phyloP scores from a whole-genome alignment of 2,888 invertebrate genomes.

The Adelognathus sp. region DNA sequence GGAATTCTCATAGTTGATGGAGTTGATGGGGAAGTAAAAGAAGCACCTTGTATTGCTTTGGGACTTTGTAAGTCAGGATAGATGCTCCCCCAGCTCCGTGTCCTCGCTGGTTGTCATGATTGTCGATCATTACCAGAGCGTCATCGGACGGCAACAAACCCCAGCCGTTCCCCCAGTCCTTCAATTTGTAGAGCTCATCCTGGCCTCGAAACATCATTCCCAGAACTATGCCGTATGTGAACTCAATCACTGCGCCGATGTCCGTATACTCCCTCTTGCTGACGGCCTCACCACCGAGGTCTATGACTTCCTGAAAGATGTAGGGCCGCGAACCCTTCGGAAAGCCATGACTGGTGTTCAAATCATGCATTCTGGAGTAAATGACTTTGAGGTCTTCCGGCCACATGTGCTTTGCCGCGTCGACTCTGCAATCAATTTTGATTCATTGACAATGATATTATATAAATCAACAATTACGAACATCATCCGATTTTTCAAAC shows the following conservation, averaged over 20 bases:
- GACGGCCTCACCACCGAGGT: conserved; percentile 82
- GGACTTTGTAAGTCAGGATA: conserved; percentile 78
- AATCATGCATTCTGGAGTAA: conserved; percentile 82
- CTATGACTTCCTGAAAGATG: conserved; percentile 90
- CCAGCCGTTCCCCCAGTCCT: conserved; percentile 73
- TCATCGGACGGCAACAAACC: conserved; percentile 74
- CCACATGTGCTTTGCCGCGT: conserved; percentile 83
- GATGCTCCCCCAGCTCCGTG: conserved; percentile 77
- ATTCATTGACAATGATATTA: too few relatives aligned
- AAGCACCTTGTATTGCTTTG: conserved; percentile 78
- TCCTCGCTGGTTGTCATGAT: conserved; percentile 85
- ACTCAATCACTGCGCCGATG: conserved; percentile 88
- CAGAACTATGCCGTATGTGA: conserved; percentile 82
- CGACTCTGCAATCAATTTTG: conserved; percentile 77
- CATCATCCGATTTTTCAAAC: too few relatives aligned
- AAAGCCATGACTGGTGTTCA: conserved; percentile 86
- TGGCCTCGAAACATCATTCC: conserved; percentile 73
- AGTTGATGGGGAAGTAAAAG: background rate
- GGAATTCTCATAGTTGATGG: too few relatives aligned
- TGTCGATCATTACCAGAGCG: conserved; percentile 84
- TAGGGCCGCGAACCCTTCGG: conserved; percentile 85
- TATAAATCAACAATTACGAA: background rate
- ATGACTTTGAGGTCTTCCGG: conserved; percentile 83
- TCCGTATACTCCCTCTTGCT: conserved; percentile 78
- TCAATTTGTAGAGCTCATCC: conserved; percentile 71